Evolutionary conservation across 2,797 vertebrate species (phyloP), one percentile per base, ranked within the genome.

Genomic region (Threskiornis aethiopicus): DNA sequence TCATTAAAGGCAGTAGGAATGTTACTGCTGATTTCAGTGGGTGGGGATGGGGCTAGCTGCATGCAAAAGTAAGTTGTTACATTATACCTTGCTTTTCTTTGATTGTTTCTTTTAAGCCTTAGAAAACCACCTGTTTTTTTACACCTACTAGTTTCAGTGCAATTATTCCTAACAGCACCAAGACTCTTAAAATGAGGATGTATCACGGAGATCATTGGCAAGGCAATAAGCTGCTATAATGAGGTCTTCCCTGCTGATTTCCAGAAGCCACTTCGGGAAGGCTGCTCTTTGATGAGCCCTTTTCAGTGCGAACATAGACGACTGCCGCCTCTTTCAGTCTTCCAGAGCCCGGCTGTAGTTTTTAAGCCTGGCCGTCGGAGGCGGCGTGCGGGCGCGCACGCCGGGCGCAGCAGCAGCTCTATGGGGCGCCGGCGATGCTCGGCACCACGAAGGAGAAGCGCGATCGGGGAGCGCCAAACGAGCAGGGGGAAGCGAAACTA

Each of bases 1-100:
- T 94, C 75, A 57, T 73, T 58, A 55, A 72, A 54, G 73, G 62
- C 54, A 13, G 75, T 12, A 72, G 78, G 87, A 95, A 92, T 62
- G 62, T 9, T 39, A 25, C 49, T 49, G 78, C 51, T 61, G 73
- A 52, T 82, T 71, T 24, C 54, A 39, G 75, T 13, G 71, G 87
- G 75, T 59, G 94, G 86, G 54, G 62, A 51, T 21, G 0, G 57
- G 16, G 58, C 70, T 59, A 19, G 57, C 83, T 37, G 44, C n/a
- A 9, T 11, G 42, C 47, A 28, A 4, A 78, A 87, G 4, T 13
- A 2, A 62, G n/a, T 69, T 59, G 66, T 76, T 76, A 62, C 70
- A 10, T 35, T 79, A 33, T 61, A 28, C n/a, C 51, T 72, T n/a
- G 29, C 28, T 69, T 84, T 75, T 17, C 75, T 87, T 69, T 29